phyloP scores from a whole-genome alignment of 92 coral and sea anemone genomes.

The Epizoanthus illoricatus region DNA sequence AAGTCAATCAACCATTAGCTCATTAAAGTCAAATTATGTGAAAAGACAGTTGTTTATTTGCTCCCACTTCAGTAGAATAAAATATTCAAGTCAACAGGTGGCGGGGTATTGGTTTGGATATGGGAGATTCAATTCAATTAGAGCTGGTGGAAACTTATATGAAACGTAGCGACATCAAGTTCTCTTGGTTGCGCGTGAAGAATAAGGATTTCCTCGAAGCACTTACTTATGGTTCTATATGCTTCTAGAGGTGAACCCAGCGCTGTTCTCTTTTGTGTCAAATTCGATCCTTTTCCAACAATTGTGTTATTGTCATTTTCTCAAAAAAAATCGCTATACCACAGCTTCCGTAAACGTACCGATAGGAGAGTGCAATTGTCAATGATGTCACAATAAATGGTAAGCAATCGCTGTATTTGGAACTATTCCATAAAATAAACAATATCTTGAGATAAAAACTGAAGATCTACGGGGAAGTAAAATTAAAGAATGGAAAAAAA shows the following conservation, averaged over 20 bases:
- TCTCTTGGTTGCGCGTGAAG: no score
- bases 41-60: slow-evolving; percentile 24
- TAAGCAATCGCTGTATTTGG: not conserved
- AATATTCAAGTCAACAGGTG: slow-evolving; percentile 19
- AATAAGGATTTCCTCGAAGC: no score
- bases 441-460: not conserved
- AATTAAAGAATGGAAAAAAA: not conserved
- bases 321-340: not conserved
- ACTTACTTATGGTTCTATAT: no score
- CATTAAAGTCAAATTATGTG: slow-evolving; percentile 24
- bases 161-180: no score
- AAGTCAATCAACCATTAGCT: slow-evolving; percentile 16
- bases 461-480: not conserved
- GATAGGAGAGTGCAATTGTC: not conserved
- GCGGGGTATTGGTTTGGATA: slow-evolving; percentile 16
- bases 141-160: not conserved
- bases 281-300: not conserved
- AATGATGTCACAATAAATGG: slow-evolving; percentile 2
- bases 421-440: not conserved
- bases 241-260: not conserved
- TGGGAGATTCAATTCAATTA: slow-evolving; percentile 28
- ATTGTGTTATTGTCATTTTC: not conserved
- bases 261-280: not conserved
- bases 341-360: slow-evolving; percentile 24
- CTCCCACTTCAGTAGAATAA: slow-evolving; percentile 4